Evolutionary conservation across 2,113 vertebrate species (phyloP).

Genomic region (Dipodomys merriami): DNA sequence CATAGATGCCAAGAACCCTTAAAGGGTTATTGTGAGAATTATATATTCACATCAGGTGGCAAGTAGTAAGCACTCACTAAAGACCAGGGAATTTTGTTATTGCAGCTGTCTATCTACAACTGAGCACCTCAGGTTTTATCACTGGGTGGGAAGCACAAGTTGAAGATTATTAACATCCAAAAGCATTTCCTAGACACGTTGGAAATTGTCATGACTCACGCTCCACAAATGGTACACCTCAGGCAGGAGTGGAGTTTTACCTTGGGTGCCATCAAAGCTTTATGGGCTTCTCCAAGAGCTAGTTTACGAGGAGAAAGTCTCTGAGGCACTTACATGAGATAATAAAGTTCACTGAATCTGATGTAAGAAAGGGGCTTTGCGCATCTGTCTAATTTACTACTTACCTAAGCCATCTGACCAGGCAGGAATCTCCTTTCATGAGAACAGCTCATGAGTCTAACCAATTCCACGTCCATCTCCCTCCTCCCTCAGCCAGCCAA

Average conservation of each 20-base stretch:
- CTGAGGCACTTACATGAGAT: constrained; percentile 52
- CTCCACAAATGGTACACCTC: constrained; percentile 14
- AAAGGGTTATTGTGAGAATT: background rate
- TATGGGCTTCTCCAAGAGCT: constrained; percentile 56
- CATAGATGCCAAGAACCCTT: background rate
- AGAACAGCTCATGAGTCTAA: background rate
- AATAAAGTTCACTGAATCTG: constrained; percentile 62
- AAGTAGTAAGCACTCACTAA: background rate
- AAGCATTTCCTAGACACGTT: constrained; percentile 9
- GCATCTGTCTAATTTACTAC: constrained; percentile 11
- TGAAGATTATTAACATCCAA: background rate
- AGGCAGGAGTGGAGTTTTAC: constrained; percentile 59
- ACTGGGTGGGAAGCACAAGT: background rate
- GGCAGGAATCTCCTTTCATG: background rate
- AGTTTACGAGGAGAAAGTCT: constrained; percentile 69
- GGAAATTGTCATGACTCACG: constrained; percentile 61
- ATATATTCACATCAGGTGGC: background rate
- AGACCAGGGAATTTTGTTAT: background rate
- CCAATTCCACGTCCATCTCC: background rate
- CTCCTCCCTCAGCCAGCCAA: background rate
- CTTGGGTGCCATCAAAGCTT: constrained; percentile 30
- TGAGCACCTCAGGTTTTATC: background rate
- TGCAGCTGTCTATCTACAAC: background rate
- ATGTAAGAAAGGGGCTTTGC: constrained; percentile 44
- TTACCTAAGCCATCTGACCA: background rate